Evolutionary conservation across 2,888 invertebrate genomes (phyloP), one percentile per base, ranked within the genome.

Genomic region (Drosophila nr. perissopoda): DNA sequence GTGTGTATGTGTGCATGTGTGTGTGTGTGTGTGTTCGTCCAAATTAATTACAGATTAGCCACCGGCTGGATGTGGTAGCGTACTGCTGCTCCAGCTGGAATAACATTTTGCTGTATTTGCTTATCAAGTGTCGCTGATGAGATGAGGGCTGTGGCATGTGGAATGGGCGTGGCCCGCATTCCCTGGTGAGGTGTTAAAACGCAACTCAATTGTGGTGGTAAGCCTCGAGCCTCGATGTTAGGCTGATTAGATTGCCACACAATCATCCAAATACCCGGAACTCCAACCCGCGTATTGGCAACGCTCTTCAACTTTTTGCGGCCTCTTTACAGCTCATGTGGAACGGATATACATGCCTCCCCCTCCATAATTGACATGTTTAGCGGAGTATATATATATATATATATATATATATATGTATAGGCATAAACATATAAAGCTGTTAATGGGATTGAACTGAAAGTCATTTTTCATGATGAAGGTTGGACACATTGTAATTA

Each of bases 1-100:
- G 21, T 40, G 29, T n/a, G 21, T 79, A 74, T 90, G 82, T 81
- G 76, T 89, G 83, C 77, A 73, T 73, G 42, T 34, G 54, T 77
- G 74, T 89, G 83, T 82, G 77, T 48, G 1, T 27, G 16, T 27
- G 16, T 79, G 75, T 88, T 82, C 80, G 78, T 74, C 78, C 66
- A 86, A 85, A 85, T 90, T 89, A 90, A 90, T 90, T 82, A 82
- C 88, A 80, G 84, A 89, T 89, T 89, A 90, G 76, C 82, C 86
- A 77, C 67, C 78, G 59, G 58, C 67, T 69, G 57, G 76, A 63
- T 70, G 73, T 82, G 67, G 57, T 34, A 58, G 53, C 49, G 31
- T 25, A 51, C 36, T 21, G 49, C 57, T 29, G 57, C 38, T 57
- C n/a, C 40, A 10, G 53, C 38, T 52, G 36, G 59, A 56, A 27